A percentile compares a stretch with the other conserved stretches of the same genome.
These are phyloP conservation scores for Acanthiza pusilla DNA, from an alignment of 2,797 vertebrate species.

Conservation along the genomic window DNA sequence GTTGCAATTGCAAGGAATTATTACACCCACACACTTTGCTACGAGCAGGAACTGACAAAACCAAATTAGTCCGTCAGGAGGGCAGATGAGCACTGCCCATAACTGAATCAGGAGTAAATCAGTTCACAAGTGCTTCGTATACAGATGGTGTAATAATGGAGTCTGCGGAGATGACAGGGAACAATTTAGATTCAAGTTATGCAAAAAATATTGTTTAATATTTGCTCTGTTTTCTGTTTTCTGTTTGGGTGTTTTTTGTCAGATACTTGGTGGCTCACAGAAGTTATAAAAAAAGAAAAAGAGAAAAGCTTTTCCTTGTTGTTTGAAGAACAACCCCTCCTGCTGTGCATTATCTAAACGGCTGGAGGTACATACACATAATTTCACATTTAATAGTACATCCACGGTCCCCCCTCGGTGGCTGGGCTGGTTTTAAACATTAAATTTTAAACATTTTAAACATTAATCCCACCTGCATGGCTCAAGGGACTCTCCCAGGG, in stretches of 20 bases:
- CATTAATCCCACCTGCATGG: accelerated
- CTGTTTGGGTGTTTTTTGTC: background rate
- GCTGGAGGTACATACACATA: accelerated
- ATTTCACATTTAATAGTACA: accelerated
- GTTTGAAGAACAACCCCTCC: background rate
- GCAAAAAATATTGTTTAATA: background rate
- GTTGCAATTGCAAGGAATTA: conserved; percentile 9
- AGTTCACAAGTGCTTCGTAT: background rate
- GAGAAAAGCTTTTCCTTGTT: background rate
- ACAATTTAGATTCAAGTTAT: background rate
- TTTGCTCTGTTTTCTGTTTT: background rate
- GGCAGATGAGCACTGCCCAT: background rate
- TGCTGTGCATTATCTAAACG: background rate
- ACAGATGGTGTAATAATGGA: background rate
- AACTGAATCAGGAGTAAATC: conserved; percentile 38
- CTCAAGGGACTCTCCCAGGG: accelerated
- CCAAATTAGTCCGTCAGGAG: background rate
- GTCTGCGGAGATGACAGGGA: background rate
- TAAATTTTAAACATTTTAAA: too few relatives aligned
- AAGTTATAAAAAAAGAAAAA: background rate
- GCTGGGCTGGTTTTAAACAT: background rate
- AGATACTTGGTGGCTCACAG: background rate
- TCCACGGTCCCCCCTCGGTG: background rate
- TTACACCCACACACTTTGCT: conserved; percentile 1
- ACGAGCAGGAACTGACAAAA: conserved; percentile 20